Evolutionary conservation across 2,888 invertebrate species (phyloP), one percentile per base, ranked within the genome.

Genomic region (Agonopterix arenella): DNA sequence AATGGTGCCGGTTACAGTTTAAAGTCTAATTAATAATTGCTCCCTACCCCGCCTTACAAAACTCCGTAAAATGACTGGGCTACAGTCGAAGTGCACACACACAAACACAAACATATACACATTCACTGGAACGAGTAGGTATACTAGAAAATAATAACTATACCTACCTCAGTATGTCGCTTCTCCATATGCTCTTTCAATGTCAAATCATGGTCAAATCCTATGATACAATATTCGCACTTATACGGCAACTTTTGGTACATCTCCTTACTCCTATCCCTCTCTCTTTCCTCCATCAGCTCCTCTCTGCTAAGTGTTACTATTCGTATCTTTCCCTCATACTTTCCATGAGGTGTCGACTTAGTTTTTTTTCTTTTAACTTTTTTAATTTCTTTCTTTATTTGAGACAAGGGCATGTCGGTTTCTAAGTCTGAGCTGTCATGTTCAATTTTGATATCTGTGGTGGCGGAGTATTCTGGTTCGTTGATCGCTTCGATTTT

Each of bases 151-250:
- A 10, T 38, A 10, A 13, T 13, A 13, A 13, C 13, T 13, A n/a
- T n/a, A n/a, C n/a, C n/a, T n/a, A 40, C 86, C 68, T 66, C 56
- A 0, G 56, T 53, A 64, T 86, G 86, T 1, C 76, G 64, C 9
- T 71, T 78, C 13, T 75, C 66, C 40, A 70, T 62, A 54, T 86
- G 86, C 0, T 68, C 73, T 1, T 70, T 61, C 42, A 78, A 60
- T 0, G 70, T 80, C 4, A 63, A 41, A 18, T 84, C 82, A 44
- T 80, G 76, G 11, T 84, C 84, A 36, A 84, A 86, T 0, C 78
- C 84, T 0, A 70, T 68, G 0, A 85, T 68, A 49, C 86, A 86
- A 8, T 57, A 58, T 1, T 77, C 73, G 56, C 85, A 86, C 55
- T 79, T 81, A 41, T 60, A 82, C 0, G 81, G 80, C 8, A 84